A percentile compares a stretch with the other conserved stretches of the same genome.
Conservation (phyloP, 30 jellyfish, hydroid and myxozoan species). For the Pelagia noctiluca region DNA sequence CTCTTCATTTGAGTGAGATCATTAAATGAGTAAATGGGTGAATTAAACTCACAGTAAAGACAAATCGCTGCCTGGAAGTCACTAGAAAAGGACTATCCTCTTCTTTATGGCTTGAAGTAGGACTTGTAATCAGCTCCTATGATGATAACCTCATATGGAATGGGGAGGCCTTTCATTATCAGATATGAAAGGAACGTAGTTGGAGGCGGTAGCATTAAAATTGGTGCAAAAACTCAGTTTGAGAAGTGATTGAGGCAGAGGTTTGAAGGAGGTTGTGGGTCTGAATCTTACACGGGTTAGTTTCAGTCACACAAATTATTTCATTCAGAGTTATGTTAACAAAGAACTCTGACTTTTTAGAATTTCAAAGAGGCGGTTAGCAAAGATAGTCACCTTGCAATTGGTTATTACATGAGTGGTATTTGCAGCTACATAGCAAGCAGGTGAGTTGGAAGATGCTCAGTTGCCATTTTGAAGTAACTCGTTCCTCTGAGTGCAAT, state of each 20-base stretch:
- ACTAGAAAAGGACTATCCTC: too few relatives aligned
- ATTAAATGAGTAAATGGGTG: too few relatives aligned
- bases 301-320: background rate
- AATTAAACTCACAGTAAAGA: too few relatives aligned
- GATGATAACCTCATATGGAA: too few relatives aligned
- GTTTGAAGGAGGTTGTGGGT: background rate
- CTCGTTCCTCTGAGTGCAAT: too few relatives aligned
- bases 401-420: constrained; percentile 85
- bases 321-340: background rate
- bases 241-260: background rate
- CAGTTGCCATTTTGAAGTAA: too few relatives aligned
- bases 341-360: constrained; percentile 41
- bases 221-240: background rate
- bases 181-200: too few relatives aligned
- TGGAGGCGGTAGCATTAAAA: background rate
- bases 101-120: too few relatives aligned
- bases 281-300: background rate
- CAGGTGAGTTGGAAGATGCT: constrained; percentile 66
- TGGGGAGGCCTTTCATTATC: too few relatives aligned
- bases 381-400: constrained; percentile 80
- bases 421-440: constrained; percentile 48
- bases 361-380: constrained; percentile 66
- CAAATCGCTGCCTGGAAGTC: too few relatives aligned
- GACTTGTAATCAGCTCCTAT: too few relatives aligned
- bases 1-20: too few relatives aligned